A percentile compares a stretch with the other conserved stretches of the same genome.
These are phyloP conservation scores for Oxygymnocypris stewartii DNA, from an alignment of 2,113 vertebrate genomes.

Conservation along the genomic window DNA sequence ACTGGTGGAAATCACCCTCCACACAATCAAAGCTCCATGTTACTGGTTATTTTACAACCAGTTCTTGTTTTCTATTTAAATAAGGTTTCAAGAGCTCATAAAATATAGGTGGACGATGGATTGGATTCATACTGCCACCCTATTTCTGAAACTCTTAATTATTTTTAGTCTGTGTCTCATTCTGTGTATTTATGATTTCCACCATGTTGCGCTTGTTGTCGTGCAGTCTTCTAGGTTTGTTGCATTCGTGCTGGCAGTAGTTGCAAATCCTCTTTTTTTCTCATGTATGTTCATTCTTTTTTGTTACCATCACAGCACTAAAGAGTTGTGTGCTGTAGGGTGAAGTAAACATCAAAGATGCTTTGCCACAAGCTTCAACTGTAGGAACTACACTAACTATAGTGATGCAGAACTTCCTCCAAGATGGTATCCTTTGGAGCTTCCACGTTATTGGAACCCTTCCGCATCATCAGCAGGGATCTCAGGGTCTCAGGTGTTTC, in stretches of 20 bases:
- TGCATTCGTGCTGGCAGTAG: slow-evolving; percentile 79
- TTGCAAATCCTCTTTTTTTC: slow-evolving; percentile 70
- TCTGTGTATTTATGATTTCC: slow-evolving; percentile 58
- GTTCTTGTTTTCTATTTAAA: slow-evolving; percentile 79
- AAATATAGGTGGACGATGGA: slow-evolving; percentile 81
- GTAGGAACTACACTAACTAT: no score
- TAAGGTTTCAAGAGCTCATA: slow-evolving; percentile 68
- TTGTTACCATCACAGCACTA: slow-evolving; percentile 72
- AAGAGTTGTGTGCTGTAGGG: slow-evolving; percentile 71
- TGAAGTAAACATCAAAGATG: no score
- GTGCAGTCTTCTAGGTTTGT: slow-evolving; percentile 60
- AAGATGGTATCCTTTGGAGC: no score
- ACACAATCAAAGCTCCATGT: slow-evolving; percentile 74
- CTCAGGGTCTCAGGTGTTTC: no score
- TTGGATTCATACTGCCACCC: slow-evolving; percentile 82
- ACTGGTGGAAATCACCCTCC: slow-evolving; percentile 73
- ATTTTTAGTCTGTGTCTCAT: slow-evolving; percentile 77
- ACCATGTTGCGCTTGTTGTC: slow-evolving; percentile 67
- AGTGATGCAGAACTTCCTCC: no score
- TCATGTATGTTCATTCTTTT: slow-evolving; percentile 72
- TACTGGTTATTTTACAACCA: slow-evolving; percentile 77
- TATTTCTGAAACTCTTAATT: slow-evolving; percentile 74
- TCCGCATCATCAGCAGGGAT: no score
- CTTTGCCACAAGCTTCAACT: no score
- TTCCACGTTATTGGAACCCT: no score